Base-by-base conservation (phyloP, 2,113 vertebrate species). In the Laterallus jamaicensis region DNA sequence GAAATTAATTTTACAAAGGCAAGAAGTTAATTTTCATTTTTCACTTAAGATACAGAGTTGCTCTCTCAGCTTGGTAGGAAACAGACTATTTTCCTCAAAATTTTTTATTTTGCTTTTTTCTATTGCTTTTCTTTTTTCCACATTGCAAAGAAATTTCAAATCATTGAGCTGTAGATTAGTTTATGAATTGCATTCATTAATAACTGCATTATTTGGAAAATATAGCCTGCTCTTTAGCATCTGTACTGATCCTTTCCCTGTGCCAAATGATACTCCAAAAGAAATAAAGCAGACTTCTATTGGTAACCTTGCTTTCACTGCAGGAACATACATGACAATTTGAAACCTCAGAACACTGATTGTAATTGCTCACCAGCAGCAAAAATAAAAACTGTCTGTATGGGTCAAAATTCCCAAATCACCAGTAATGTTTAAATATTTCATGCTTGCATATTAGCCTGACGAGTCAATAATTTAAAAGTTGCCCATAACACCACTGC, bases 171-270 rank as follows among this genome's bases (percentile, higher is more conserved):
- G 44, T 67, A 88, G 66, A 70, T 17, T 71, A 64, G n/a, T 82
- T 88, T 89, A 86, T 70, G 31, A 80, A 89, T 52, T 77, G n/a
- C 68, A 74, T 70, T 73, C 76, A 89, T 77, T 86, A 95, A 83
- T 68, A 94, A 90, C 31, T 63, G 52, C 20, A 67, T 77, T 85
- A 16, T 54, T 70, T 78, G 49, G 71, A 90, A 96, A 93, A 86
- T 25, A 40, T 32, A 82, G 44, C 18, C 31, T 62, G 12, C 39
- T 82, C 31, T 96, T 90, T 52, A 93, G 37, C 71, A 83, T 56
- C 40, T 77, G 22, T 80, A 59, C 29, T 52, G 86, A n/a, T 47
- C 37, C 68, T 82, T 81, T 70, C 68, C 70, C 81, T 64, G 49
- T 44, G 32, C 31, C 54, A 79, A 68, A 59, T 49, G 31, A 55